Percentiles rank a stretch among this genome's conserved stretches.
These are phyloP conservation scores for Gracilinanus agilis DNA, from an alignment of 2,113 vertebrate species.

Conservation along the genomic window DNA sequence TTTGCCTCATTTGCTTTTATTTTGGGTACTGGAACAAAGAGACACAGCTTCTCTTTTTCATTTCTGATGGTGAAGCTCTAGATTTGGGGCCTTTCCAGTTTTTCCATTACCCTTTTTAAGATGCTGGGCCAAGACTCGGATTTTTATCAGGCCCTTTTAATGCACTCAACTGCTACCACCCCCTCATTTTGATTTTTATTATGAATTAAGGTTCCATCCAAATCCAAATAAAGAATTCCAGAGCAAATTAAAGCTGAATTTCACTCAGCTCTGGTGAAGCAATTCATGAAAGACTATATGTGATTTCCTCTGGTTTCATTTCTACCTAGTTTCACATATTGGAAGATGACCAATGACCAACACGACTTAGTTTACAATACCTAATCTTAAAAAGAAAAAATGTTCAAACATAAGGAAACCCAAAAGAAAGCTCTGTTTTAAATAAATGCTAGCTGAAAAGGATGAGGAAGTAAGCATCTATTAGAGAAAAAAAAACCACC, in stretches of 20 bases:
- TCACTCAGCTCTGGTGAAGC: conserved; percentile 24
- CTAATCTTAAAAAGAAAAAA: conserved; percentile 42
- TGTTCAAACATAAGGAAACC: background rate
- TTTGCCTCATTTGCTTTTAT: background rate
- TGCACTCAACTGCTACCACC: conserved; percentile 26
- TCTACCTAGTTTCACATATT: conserved; percentile 27
- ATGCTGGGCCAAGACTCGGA: conserved; percentile 2
- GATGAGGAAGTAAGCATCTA: background rate
- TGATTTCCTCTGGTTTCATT: conserved; percentile 46
- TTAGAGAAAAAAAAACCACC: conserved; percentile 26
- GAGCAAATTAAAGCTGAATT: conserved; percentile 49
- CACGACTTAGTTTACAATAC: conserved; percentile 44
- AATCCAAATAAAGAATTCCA: background rate
- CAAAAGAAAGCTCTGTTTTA: conserved; percentile 36
- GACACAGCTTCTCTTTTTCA: conserved; percentile 31
- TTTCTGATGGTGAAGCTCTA: conserved; percentile 17
- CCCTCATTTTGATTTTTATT: conserved; percentile 27
- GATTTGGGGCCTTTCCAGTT: conserved; percentile 1
- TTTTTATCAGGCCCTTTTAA: background rate
- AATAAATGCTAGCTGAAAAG: conserved; percentile 33
- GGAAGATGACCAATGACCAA: conserved; percentile 4
- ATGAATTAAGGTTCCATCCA: conserved; percentile 27
- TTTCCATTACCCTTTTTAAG: conserved; percentile 20
- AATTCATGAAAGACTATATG: conserved; percentile 24
- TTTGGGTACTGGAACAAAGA: background rate